These are phyloP conservation scores for Falco novaeseelandiae DNA, from an alignment of 2,797 vertebrate species.

Conservation along the genomic window DNA sequence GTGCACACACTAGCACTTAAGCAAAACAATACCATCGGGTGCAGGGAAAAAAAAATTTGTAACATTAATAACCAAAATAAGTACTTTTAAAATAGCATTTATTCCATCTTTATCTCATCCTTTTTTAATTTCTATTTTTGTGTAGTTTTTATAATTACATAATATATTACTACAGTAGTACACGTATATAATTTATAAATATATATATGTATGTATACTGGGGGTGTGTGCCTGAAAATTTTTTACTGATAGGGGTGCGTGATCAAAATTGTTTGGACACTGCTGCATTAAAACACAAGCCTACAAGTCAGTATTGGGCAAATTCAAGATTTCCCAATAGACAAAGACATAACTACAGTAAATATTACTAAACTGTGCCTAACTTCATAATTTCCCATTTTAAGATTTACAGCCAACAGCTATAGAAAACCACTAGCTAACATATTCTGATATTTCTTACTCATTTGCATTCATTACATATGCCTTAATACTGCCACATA, in stretches of 20 bases:
- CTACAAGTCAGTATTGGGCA: background rate
- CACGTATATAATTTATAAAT: background rate
- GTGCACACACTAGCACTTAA: background rate
- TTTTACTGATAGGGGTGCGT: background rate
- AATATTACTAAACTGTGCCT: background rate
- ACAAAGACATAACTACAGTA: background rate
- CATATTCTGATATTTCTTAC: background rate
- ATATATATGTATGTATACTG: background rate
- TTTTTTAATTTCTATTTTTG: background rate
- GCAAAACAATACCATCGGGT: background rate
- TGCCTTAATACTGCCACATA: background rate
- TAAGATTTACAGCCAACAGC: background rate
- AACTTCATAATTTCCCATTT: background rate
- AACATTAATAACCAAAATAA: background rate
- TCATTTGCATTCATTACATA: background rate
- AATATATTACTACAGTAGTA: background rate
- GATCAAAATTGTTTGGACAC: background rate
- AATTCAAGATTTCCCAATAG: background rate
- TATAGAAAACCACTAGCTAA: background rate
- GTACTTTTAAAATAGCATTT: background rate
- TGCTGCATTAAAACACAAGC: background rate
- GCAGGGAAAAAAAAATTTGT: background rate
- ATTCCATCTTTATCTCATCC: background rate
- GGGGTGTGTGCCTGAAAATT: background rate
- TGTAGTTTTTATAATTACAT: background rate